A percentile compares a stretch with the other conserved stretches of the same genome.
These are phyloP conservation scores for Cephus nigrinus DNA, from an alignment of 2,888 invertebrate genomes.

Conservation along the genomic window DNA sequence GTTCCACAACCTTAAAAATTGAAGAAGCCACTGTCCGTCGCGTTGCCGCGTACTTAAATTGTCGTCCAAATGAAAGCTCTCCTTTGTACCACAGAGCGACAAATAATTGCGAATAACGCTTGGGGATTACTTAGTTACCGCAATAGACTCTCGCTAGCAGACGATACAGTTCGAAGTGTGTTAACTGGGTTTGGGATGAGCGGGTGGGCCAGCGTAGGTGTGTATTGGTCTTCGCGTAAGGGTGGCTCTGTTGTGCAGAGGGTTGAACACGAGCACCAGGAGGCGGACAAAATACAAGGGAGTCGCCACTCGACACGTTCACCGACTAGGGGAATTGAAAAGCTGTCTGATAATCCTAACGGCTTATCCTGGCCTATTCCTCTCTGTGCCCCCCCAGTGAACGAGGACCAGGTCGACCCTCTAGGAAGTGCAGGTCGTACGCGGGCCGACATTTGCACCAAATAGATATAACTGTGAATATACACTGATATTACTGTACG, in stretches of 20 bases:
- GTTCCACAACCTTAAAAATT: not conserved
- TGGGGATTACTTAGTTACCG: slow-evolving; percentile 64
- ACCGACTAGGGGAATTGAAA: slow-evolving; percentile 64
- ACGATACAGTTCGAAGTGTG: slow-evolving; percentile 12
- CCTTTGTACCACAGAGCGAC: slow-evolving; percentile 51
- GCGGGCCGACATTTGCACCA: not conserved
- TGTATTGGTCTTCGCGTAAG: slow-evolving; percentile 10
- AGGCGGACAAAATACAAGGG: slow-evolving; percentile 35
- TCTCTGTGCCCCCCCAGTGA: slow-evolving; percentile 29
- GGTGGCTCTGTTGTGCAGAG: slow-evolving; percentile 4
- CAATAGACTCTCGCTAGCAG: slow-evolving; percentile 48
- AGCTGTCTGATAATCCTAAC: slow-evolving; percentile 62
- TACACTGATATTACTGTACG: not conserved
- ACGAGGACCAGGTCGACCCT: slow-evolving; percentile 31
- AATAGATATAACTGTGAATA: not conserved
- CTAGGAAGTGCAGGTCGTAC: not conserved
- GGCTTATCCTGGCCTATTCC: slow-evolving; percentile 54
- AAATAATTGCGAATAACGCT: slow-evolving; percentile 65
- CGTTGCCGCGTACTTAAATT: slow-evolving; percentile 21
- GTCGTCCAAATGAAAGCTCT: slow-evolving; percentile 47
- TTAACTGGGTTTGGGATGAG: slow-evolving; percentile 46
- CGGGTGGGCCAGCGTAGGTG: not conserved
- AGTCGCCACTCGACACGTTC: slow-evolving; percentile 58
- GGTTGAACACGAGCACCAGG: slow-evolving; percentile 25
- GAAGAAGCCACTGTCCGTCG: not conserved